Evolutionary conservation across 2,113 vertebrate genomes (phyloP).

Genomic region (Gyps fulvus): DNA sequence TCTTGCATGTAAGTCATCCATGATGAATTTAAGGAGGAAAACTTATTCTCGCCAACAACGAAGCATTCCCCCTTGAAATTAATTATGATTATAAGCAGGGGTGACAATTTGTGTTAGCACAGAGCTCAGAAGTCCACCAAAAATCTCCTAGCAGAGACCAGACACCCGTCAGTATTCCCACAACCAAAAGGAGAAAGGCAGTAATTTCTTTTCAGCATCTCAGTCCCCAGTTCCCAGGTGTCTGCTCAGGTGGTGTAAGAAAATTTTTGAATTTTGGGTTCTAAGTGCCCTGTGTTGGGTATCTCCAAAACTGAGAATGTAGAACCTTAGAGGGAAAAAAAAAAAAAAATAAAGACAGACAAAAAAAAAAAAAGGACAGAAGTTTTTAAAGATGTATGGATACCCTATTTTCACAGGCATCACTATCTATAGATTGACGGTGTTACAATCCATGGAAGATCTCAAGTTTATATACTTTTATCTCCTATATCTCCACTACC

Average conservation of each 20-base stretch:
- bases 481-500: not conserved
- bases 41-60: not conserved
- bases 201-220: not conserved
- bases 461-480: not conserved
- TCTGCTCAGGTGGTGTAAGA: not conserved
- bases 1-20: not conserved
- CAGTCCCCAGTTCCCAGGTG: not conserved
- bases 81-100: not conserved
- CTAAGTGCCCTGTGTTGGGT: not conserved
- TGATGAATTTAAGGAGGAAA: not conserved
- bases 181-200: not conserved
- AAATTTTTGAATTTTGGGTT: not conserved
- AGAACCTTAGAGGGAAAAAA: fast-evolving
- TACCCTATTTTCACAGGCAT: not conserved
- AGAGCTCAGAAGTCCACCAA: not conserved
- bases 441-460: not conserved
- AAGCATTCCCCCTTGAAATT: not conserved
- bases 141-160: not conserved
- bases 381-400: not conserved
- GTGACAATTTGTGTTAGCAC: not conserved
- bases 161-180: not conserved
- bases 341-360: too few relatives aligned
- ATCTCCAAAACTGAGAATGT: not conserved
- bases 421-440: not conserved
- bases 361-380: not conserved